These are phyloP conservation scores for Xestia ashworthii DNA, from an alignment of 2,888 invertebrate species.

Conservation along the genomic window DNA sequence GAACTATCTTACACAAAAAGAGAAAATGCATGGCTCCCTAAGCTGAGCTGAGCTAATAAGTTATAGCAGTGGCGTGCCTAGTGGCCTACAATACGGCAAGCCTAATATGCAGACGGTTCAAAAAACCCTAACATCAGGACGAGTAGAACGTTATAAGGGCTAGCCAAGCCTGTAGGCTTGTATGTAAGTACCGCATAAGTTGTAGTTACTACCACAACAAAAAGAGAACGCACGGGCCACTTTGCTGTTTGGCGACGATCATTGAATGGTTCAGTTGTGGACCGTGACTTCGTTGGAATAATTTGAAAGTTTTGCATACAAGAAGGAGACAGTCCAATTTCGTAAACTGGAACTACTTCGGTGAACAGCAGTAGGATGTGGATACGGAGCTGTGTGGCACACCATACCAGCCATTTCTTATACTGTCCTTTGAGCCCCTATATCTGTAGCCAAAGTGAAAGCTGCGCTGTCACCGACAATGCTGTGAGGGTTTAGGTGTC, in stretches of 20 bases:
- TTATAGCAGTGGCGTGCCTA: too few species aligned
- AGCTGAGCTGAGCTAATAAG: too few species aligned
- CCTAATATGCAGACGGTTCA: too few species aligned
- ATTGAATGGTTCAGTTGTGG: not conserved
- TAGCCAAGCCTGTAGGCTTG: too few species aligned
- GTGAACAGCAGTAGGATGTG: not conserved
- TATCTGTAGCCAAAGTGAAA: not conserved
- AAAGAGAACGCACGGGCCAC: too few species aligned
- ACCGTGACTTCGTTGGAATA: not conserved
- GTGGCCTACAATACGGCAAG: too few species aligned
- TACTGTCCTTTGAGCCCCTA: not conserved
- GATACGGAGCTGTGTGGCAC: not conserved
- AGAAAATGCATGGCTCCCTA: not conserved
- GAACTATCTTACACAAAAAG: not conserved
- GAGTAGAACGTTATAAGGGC: too few species aligned
- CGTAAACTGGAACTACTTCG: not conserved
- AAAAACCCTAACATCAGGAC: too few species aligned
- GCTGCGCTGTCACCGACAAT: not conserved
- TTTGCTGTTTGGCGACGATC: not conserved
- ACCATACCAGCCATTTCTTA: not conserved
- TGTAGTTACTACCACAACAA: too few species aligned
- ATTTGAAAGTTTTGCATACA: not conserved
- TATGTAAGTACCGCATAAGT: too few species aligned
- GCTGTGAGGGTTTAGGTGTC: too few species aligned
- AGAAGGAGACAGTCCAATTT: not conserved